Conservation (phyloP, 2,113 vertebrate genomes). For the Chlorocebus sabaeus region DNA sequence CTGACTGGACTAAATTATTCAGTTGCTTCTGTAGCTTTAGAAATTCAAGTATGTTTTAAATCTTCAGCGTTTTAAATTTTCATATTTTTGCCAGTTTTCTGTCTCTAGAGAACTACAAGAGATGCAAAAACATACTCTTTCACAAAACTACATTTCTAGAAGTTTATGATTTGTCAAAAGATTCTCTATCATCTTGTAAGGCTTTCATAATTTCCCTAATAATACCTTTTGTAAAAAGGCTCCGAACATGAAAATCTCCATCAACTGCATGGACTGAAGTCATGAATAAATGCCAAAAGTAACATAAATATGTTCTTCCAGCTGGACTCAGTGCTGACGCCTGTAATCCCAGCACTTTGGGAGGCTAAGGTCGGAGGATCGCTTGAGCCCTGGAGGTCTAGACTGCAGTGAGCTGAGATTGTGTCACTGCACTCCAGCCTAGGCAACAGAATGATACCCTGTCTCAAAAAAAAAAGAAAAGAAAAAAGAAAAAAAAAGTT, state of each 20-base stretch:
- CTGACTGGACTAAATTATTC: conserved; percentile 40
- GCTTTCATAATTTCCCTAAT: background rate
- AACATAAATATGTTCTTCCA: background rate
- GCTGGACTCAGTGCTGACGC: no score
- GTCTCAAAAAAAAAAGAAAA: background rate
- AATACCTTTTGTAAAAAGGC: background rate
- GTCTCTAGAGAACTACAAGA: background rate
- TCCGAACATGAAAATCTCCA: background rate
- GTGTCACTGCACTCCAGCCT: no score
- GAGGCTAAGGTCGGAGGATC: no score
- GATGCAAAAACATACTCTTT: background rate
- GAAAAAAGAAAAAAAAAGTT: background rate
- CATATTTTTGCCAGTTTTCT: background rate
- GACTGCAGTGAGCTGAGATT: no score
- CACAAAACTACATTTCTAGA: background rate
- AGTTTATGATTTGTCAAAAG: background rate
- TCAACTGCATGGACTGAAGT: background rate
- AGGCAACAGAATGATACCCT: no score
- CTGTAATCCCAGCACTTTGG: no score
- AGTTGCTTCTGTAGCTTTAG: conserved; percentile 22
- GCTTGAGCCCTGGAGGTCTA: no score
- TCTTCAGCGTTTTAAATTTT: background rate
- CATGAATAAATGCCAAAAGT: background rate
- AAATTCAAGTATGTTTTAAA: conserved; percentile 41
- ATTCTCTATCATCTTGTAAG: background rate